Evolutionary conservation across 2,888 invertebrate species (phyloP).

Genomic region (Linnaemya vulpina): DNA sequence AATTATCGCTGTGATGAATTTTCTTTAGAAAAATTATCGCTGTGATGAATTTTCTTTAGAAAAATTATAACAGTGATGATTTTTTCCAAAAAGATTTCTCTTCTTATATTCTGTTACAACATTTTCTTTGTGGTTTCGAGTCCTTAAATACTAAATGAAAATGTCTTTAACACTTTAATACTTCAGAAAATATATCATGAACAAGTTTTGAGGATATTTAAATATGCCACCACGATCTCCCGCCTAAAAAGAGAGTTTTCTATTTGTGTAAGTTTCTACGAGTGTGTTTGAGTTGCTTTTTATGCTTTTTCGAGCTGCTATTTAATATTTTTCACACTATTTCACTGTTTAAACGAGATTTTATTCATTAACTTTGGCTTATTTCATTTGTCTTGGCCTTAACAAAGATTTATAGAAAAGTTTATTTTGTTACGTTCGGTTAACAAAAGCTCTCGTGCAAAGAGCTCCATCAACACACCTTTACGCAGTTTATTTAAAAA

Average conservation of each 20-base stretch:
- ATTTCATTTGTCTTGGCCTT: conserved; percentile 71
- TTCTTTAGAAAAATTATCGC: no score
- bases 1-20: no score
- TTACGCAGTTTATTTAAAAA: not conserved
- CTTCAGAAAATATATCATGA: not conserved
- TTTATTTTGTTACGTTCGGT: not conserved
- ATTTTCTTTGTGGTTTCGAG: no score
- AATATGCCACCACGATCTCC: conserved; percentile 64
- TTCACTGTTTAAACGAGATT: conserved; percentile 67
- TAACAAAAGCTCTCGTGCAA: conserved; percentile 18
- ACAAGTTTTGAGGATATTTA: conserved; percentile 21
- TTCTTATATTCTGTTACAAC: no score
- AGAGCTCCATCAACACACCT: not conserved
- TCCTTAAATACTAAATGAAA: not conserved
- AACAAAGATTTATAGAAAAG: conserved; percentile 69
- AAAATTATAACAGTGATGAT: not conserved
- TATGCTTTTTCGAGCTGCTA: conserved; percentile 22
- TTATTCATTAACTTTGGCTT: conserved; percentile 72
- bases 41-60: no score
- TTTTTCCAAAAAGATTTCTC: not conserved
- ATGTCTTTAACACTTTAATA: not conserved
- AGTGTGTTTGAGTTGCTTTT: conserved; percentile 4
- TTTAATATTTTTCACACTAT: conserved; percentile 71
- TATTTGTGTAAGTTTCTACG: conserved; percentile 1
- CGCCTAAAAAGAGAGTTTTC: conserved; percentile 44